Evolutionary conservation across 2,797 vertebrate species (phyloP).

Genomic region (Coracias cyanogaster): DNA sequence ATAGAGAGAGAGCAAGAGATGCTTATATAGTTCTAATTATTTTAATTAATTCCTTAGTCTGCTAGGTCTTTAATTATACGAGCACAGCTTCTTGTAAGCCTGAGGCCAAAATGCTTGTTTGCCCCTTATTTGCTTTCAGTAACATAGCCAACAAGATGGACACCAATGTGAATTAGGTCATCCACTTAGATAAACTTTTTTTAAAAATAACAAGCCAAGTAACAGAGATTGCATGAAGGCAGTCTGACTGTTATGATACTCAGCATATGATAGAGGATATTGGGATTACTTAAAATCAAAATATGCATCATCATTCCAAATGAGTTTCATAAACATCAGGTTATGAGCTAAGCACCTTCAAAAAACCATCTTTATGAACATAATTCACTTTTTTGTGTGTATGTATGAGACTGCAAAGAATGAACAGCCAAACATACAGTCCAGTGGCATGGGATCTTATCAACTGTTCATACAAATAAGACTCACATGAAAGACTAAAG

Average conservation of each 20-base stretch:
- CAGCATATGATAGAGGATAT: not conserved
- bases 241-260: not conserved
- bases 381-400: not conserved
- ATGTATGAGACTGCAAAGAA: not conserved
- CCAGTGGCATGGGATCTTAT: not conserved
- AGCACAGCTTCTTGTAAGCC: not conserved
- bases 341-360: not conserved
- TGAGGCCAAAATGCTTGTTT: not conserved
- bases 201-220: not conserved
- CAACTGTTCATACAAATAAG: not conserved
- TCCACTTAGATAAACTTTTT: not conserved
- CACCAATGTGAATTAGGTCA: not conserved
- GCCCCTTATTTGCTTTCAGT: not conserved
- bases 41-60: slow-evolving; percentile 7
- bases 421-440: not conserved
- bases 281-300: not conserved
- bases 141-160: not conserved
- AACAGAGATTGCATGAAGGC: not conserved
- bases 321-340: not conserved
- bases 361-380: not conserved
- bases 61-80: not conserved
- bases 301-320: not conserved
- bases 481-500: not conserved
- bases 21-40: not conserved
- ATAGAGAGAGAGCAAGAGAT: not conserved